Evolutionary conservation across 1,140 invertebrate species (phyloP).

Genomic region (Chironomus tepperi): DNA sequence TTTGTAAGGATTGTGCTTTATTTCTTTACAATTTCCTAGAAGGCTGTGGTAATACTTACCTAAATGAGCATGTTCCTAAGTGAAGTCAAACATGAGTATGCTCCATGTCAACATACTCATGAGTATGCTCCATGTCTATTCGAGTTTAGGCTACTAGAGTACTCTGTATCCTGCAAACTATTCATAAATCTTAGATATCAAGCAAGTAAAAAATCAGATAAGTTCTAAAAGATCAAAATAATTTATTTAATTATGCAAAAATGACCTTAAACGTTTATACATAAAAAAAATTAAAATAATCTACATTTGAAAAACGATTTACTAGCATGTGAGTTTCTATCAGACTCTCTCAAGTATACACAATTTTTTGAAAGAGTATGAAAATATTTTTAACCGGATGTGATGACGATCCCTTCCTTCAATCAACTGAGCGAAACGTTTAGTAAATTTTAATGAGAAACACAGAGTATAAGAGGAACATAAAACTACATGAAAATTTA

Average conservation of each 20-base stretch:
- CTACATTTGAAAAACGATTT: not conserved
- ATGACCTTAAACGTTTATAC: not conserved
- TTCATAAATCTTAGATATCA: too few relatives aligned
- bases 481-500: slow-evolving; percentile 11
- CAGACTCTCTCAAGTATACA: not conserved
- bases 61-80: too few relatives aligned
- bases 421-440: slow-evolving; percentile 23
- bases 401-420: slow-evolving; percentile 23
- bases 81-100: too few relatives aligned
- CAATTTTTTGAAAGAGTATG: not conserved
- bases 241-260: not conserved
- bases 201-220: too few relatives aligned
- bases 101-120: too few relatives aligned
- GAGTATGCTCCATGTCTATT: too few relatives aligned
- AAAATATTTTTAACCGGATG: slow-evolving; percentile 17
- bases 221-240: too few relatives aligned
- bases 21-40: too few relatives aligned
- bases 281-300: not conserved
- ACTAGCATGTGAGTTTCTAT: slow-evolving; percentile 1
- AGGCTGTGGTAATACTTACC: too few relatives aligned
- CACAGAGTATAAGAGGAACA: not conserved
- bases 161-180: too few relatives aligned
- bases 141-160: too few relatives aligned
- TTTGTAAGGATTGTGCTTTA: too few relatives aligned
- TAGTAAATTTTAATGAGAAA: slow-evolving; percentile 24